Percentiles rank a stretch among this genome's conserved stretches.
phyloP scores from a whole-genome alignment of 2,888 invertebrate species.

The Brachyopa scutellaris region DNA sequence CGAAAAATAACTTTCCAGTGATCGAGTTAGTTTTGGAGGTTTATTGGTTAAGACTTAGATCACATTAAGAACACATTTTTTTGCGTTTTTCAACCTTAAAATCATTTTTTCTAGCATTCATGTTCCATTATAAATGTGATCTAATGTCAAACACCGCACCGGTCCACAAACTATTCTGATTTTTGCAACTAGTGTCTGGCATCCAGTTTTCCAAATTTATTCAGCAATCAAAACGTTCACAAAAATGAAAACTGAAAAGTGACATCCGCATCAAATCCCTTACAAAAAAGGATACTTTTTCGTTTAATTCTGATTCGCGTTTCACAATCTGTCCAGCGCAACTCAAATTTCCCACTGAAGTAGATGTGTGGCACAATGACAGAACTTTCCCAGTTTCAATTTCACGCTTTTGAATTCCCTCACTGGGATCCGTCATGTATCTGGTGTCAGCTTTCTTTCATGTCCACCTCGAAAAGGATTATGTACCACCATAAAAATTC shows the following conservation, averaged over 20 bases:
- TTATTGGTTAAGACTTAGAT: too few species aligned
- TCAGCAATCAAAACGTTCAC: neutral
- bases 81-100: too few species aligned
- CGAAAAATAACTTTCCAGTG: too few species aligned
- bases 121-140: too few species aligned
- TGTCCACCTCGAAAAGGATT: constrained; percentile 32
- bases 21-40: too few species aligned
- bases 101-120: too few species aligned
- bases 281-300: neutral
- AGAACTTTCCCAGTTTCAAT: constrained; percentile 61
- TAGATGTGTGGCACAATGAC: constrained; percentile 35
- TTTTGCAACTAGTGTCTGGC: too few species aligned
- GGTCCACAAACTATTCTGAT: too few species aligned
- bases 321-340: constrained; percentile 14
- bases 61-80: too few species aligned
- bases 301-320: constrained; percentile 4
- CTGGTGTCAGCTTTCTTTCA: constrained; percentile 52
- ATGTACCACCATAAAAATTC: constrained; percentile 13
- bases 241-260: neutral
- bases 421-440: constrained; percentile 32
- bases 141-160: too few species aligned
- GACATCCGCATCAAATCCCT: neutral
- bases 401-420: constrained; percentile 64
- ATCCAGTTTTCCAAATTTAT: too few species aligned
- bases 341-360: constrained; percentile 25